These are phyloP conservation scores for Theretra japonica DNA, from an alignment of 2,888 invertebrate species.

Conservation along the genomic window DNA sequence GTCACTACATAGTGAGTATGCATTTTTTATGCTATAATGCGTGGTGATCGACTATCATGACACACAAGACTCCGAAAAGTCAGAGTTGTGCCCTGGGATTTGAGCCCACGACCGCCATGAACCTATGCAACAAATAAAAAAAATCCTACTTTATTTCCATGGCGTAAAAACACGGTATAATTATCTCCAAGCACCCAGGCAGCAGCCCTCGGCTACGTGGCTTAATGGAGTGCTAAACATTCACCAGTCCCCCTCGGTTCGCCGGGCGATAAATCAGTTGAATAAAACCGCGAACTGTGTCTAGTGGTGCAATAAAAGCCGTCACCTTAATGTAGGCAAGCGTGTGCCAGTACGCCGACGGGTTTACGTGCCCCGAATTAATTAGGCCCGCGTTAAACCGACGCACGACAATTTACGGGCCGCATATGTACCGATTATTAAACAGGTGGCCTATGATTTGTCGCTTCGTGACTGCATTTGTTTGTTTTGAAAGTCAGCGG, in stretches of 20 bases:
- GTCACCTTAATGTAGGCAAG: conserved; percentile 26
- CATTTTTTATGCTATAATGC: too few species aligned
- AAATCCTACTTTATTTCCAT: too few species aligned
- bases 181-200: too few species aligned
- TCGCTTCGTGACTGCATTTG: neutral
- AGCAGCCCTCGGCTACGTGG: too few species aligned
- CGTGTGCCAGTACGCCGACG: conserved; percentile 28
- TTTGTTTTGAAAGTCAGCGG: neutral
- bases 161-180: too few species aligned
- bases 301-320: conserved; percentile 25
- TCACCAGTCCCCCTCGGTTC: neutral
- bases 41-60: too few species aligned
- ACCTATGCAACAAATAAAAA: too few species aligned
- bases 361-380: conserved; percentile 41
- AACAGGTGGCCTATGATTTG: conserved; percentile 36
- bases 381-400: conserved; percentile 39
- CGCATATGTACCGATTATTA: conserved; percentile 43
- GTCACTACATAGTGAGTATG: too few species aligned
- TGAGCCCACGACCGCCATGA: too few species aligned
- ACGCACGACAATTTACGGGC: conserved; percentile 36
- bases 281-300: conserved; percentile 1
- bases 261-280: conserved; percentile 7
- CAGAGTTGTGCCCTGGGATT: too few species aligned
- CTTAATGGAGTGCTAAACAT: conserved; percentile 3
- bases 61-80: too few species aligned